Percentiles rank a stretch among this genome's conserved stretches.
These are phyloP conservation scores for Myotis davidii DNA, from an alignment of 2,113 vertebrate genomes.

Conservation along the genomic window DNA sequence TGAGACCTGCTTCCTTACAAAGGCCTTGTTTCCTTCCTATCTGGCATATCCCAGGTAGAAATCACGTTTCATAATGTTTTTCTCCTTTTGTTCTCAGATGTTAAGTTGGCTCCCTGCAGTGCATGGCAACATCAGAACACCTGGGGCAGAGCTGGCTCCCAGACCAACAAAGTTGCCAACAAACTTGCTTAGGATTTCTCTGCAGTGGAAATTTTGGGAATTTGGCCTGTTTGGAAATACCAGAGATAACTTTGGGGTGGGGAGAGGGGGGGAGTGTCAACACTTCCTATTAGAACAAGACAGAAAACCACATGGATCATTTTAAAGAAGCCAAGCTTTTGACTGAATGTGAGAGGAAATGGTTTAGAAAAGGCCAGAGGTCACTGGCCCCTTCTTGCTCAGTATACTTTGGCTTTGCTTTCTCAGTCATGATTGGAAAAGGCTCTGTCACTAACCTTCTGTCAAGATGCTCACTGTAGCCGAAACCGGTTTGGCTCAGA, in stretches of 20 bases:
- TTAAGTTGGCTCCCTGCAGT: slow-evolving; percentile 50
- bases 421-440: neutral
- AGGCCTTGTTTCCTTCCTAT: slow-evolving; percentile 76
- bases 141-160: slow-evolving; percentile 69
- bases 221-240: slow-evolving; percentile 62
- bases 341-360: neutral
- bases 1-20: slow-evolving; percentile 75
- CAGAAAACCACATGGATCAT: neutral
- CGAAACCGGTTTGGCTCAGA: too few relatives aligned
- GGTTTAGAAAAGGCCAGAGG: neutral
- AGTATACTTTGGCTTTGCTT: neutral
- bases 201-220: slow-evolving; percentile 45
- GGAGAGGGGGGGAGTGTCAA: neutral
- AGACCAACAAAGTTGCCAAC: slow-evolving; percentile 58
- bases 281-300: slow-evolving; percentile 27
- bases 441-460: neutral
- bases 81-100: slow-evolving; percentile 78
- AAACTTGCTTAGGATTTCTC: slow-evolving; percentile 43
- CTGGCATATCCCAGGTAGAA: slow-evolving; percentile 68
- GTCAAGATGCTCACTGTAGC: neutral
- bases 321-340: neutral
- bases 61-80: slow-evolving; percentile 79
- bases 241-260: slow-evolving; percentile 6
- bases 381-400: neutral
- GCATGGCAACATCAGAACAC: slow-evolving; percentile 64